Conservation (phyloP, 2,888 invertebrate species). For the Lithophane semibrunnea region DNA sequence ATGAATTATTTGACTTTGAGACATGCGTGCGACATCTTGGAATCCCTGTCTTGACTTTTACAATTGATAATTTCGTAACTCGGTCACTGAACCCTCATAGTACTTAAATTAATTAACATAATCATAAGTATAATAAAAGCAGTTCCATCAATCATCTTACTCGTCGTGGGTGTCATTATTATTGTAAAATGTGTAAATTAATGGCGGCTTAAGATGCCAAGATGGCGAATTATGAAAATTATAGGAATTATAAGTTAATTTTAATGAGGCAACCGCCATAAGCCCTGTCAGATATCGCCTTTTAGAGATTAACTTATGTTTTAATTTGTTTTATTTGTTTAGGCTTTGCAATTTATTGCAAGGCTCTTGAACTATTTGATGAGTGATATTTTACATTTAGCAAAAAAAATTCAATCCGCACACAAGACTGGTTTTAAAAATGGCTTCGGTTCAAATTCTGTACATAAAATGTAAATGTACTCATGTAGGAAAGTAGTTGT, state of each 20-base stretch:
- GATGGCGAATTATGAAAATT: conserved; percentile 47
- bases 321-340: conserved; percentile 45
- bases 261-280: conserved; percentile 50
- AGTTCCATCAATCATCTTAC: conserved; percentile 52
- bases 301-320: conserved; percentile 44
- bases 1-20: too few species aligned
- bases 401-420: background rate
- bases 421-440: too few species aligned
- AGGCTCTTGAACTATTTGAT: conserved; percentile 1
- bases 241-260: conserved; percentile 47
- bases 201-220: conserved; percentile 53
- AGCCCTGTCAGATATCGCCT: conserved; percentile 36
- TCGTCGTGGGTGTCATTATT: conserved; percentile 58
- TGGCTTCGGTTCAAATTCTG: too few species aligned
- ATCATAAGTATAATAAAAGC: conserved; percentile 47
- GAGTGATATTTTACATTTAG: background rate
- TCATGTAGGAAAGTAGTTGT: too few species aligned
- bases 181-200: conserved; percentile 55
- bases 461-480: too few species aligned
- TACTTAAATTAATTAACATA: conserved; percentile 52
- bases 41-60: background rate
- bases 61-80: conserved; percentile 9
- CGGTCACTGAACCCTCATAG: conserved; percentile 26
- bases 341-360: conserved; percentile 17
- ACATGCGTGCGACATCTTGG: background rate